Conservation (phyloP, 2,113 vertebrate species). For the Thermophis baileyi region DNA sequence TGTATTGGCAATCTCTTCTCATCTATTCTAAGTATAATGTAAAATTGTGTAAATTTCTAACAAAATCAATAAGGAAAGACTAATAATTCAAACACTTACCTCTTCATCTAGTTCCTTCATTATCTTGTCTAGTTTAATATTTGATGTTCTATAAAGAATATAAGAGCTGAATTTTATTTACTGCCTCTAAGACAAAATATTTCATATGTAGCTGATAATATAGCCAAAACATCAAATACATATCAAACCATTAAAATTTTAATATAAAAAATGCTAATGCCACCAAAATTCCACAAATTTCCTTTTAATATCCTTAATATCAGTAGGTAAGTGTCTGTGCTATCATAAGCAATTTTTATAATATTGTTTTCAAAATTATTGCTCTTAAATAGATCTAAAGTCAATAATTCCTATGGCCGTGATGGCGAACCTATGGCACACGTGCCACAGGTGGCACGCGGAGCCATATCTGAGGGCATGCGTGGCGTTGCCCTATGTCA, state of each 20-base stretch:
- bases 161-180: conserved; percentile 40
- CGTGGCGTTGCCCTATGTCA: no score
- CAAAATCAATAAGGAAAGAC: not conserved
- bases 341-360: not conserved
- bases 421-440: no score
- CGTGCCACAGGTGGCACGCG: no score
- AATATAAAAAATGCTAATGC: not conserved
- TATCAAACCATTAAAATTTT: not conserved
- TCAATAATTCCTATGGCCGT: not conserved
- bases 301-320: not conserved
- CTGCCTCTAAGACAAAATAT: not conserved
- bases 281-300: not conserved
- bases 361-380: not conserved
- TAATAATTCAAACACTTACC: conserved; percentile 67
- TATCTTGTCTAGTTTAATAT: conserved; percentile 92
- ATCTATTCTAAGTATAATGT: not conserved
- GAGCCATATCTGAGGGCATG: no score
- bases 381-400: not conserved
- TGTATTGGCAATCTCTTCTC: not conserved
- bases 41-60: not conserved
- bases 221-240: not conserved
- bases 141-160: conserved; percentile 80
- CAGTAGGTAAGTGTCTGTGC: not conserved
- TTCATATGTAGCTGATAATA: not conserved
- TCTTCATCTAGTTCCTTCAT: conserved; percentile 98